Conservation (phyloP, 2,797 vertebrate genomes). For the Glyptemys insculpta region DNA sequence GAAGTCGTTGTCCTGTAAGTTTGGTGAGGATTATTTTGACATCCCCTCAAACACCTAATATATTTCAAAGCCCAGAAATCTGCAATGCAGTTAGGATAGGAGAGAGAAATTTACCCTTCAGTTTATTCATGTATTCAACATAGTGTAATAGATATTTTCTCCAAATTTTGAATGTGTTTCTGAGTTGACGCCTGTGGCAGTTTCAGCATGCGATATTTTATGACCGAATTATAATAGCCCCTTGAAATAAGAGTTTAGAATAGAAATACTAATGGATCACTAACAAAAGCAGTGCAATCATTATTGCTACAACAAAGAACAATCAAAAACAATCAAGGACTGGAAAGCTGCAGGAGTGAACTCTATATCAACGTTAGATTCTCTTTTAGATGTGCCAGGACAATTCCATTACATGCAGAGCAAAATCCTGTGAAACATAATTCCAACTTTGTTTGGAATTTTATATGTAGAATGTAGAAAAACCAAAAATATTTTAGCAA, state of each 20-base stretch:
- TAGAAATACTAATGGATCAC: neutral
- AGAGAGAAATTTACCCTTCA: neutral
- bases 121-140: neutral
- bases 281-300: neutral
- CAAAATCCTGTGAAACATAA: neutral
- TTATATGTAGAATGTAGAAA: neutral
- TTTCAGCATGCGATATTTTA: neutral
- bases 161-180: neutral
- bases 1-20: neutral
- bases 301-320: neutral
- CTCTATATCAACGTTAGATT: neutral
- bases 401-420: neutral
- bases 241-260: neutral
- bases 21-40: neutral
- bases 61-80: constrained; percentile 2
- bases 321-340: neutral
- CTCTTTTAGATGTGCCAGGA: neutral
- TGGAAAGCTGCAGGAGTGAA: neutral
- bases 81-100: neutral
- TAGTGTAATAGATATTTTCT: neutral
- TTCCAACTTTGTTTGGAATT: neutral
- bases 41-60: neutral
- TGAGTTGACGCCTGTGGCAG: neutral
- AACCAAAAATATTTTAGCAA: neutral
- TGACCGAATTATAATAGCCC: neutral